A percentile compares a stretch with the other conserved stretches of the same genome.
Evolutionary conservation across 2,888 invertebrate species (phyloP).

Genomic region (Apeira syringaria): DNA sequence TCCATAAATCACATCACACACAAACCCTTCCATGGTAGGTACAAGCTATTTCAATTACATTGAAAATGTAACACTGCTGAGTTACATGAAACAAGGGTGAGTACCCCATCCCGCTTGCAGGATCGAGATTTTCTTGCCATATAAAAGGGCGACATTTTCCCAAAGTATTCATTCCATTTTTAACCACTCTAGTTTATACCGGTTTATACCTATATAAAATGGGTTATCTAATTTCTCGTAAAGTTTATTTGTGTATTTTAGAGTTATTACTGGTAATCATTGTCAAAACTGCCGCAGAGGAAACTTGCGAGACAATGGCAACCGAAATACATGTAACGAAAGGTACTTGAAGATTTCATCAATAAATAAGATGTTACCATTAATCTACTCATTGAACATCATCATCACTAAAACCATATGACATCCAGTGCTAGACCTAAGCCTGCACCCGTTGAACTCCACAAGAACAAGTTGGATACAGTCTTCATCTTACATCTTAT

Average conservation of each 20-base stretch:
- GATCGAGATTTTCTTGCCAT: slow-evolving; percentile 4
- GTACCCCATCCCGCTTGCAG: slow-evolving; percentile 1
- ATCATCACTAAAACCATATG: too few species aligned
- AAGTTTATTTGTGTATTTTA: slow-evolving; percentile 29
- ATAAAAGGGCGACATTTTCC: slow-evolving; percentile 16
- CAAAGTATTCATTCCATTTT: slow-evolving; percentile 15
- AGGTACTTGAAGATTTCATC: too few species aligned
- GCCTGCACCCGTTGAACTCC: too few species aligned
- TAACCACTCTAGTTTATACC: slow-evolving; percentile 1
- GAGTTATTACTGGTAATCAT: slow-evolving; percentile 35
- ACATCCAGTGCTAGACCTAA: too few species aligned
- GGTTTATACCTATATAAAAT: slow-evolving; percentile 12
- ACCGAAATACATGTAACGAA: slow-evolving; percentile 95
- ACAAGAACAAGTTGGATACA: too few species aligned
- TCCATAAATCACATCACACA: too few species aligned
- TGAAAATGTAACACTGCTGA: slow-evolving; percentile 36
- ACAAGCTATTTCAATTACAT: slow-evolving; percentile 36
- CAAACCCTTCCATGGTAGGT: too few species aligned
- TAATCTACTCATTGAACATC: too few species aligned
- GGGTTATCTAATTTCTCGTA: slow-evolving; percentile 31
- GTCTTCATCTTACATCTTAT: too few species aligned
- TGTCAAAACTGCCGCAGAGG: slow-evolving; percentile 73
- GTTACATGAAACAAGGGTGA: slow-evolving; percentile 26
- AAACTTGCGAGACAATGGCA: slow-evolving; percentile 93
- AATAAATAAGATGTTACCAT: too few species aligned